Percentiles rank a stretch among this genome's conserved stretches.
phyloP scores from a whole-genome alignment of 2,797 vertebrate genomes.

The Orientallactaga sibirica region DNA sequence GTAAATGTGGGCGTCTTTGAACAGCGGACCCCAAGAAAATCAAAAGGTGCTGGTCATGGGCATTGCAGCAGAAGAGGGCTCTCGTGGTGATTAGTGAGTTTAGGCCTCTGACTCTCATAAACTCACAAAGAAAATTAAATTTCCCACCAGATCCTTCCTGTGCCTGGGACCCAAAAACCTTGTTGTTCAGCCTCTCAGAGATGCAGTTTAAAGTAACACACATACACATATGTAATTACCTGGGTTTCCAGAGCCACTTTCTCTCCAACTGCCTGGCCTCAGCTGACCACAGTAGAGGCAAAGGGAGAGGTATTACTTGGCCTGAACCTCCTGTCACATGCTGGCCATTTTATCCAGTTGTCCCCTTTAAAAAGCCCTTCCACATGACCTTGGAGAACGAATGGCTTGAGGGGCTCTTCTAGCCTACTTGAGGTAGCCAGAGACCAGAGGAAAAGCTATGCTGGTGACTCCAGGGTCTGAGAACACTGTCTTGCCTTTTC shows the following conservation, averaged over 20 bases:
- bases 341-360: not conserved
- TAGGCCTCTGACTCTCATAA: conserved; percentile 40
- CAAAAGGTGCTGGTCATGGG: not conserved
- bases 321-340: not conserved
- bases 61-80: not conserved
- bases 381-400: fast-evolving
- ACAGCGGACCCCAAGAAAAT: not conserved
- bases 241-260: not conserved
- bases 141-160: conserved; percentile 32
- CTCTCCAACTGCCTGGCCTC: not conserved
- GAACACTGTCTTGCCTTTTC: not conserved
- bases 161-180: not conserved
- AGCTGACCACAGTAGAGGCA: not conserved
- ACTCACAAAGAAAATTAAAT: conserved; percentile 68
- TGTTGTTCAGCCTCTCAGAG: not conserved
- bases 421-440: not conserved
- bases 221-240: no score
- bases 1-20: conserved; percentile 36
- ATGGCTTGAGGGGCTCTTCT: no score
- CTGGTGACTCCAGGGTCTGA: not conserved
- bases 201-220: not conserved
- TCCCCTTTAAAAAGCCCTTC: not conserved
- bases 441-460: not conserved
- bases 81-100: not conserved
- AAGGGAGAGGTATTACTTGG: not conserved